Evolutionary conservation across 2,888 invertebrate species (phyloP).

Genomic region (Megaustenia siamemsis): DNA sequence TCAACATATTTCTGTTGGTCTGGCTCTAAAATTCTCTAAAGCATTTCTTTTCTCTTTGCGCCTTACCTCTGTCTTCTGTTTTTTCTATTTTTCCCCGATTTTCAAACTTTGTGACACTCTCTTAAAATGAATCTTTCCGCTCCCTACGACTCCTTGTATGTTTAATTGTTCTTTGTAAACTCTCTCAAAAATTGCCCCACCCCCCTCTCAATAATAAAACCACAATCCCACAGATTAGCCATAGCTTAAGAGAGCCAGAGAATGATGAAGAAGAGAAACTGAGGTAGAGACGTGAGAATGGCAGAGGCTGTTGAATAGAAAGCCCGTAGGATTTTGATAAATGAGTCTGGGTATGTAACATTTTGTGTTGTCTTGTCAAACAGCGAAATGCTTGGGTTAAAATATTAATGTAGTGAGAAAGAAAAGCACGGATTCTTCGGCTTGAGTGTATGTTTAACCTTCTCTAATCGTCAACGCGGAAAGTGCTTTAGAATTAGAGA

Average conservation of each 20-base stretch:
- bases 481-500: conserved; percentile 9
- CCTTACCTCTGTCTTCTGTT: not conserved
- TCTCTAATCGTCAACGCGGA: conserved; percentile 24
- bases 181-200: not conserved
- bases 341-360: not conserved
- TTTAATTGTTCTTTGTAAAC: not conserved
- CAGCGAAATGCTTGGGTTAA: not conserved
- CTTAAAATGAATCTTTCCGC: not conserved
- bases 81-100: not conserved
- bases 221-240: not conserved
- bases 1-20: not conserved
- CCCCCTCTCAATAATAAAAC: too few species aligned
- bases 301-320: not conserved
- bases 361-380: conserved; percentile 7
- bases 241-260: not conserved
- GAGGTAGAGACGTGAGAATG: not conserved
- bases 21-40: not conserved
- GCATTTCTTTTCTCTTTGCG: too few species aligned
- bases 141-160: not conserved
- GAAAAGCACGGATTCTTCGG: not conserved
- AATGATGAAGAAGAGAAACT: not conserved
- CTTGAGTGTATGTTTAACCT: conserved; percentile 25
- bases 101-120: not conserved
- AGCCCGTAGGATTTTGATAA: conserved; percentile 19
- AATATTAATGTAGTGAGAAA: conserved; percentile 31